Base-by-base conservation (phyloP, 2,113 vertebrate genomes). In the Nothocercus julius region DNA sequence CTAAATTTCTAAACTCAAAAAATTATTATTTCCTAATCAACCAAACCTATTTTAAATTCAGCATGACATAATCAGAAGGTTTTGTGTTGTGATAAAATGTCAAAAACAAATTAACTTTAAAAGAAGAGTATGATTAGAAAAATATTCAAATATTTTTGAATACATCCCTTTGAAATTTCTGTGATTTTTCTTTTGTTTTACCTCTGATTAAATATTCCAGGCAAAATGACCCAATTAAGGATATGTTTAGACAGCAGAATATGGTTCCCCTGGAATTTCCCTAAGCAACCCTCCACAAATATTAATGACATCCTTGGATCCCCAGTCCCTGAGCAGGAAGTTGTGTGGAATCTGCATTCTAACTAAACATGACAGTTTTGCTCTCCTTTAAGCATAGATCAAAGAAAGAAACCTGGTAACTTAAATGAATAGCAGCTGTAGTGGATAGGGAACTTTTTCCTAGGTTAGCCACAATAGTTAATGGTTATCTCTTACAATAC, bases 271-370 rank as follows among this genome's bases (percentile, higher is more conserved):
- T 66, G 73, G 66, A 36, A 1, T 49, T 82, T 42, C 11, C 66
- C 14, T 49, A 11, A 85, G 11, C 56, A 58, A 10, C 11, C 66
- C 34, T 25, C 5, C 0, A 80, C 66, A 90, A 72, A 53, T 68
- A 51, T 11, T 49, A 53, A 38, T 44, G 0, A 12, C 66, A 21
- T 62, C 63, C 5, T 91, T 10, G 69, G 34, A n/a, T 69, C 7
- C 2, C 9, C n/a, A 36, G 4, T 66, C 18, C 10, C 44, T 81
- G 12, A 25, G 38, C 32, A 69, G 4, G 7, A 72, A 15, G 15
- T n/a, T 47, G 11, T 74, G 18, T 94, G 9, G 9, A 87, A 84
- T 87, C 86, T 87, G 21, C 7, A 81, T 82, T 47, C 42, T 19
- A 13, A n/a, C 1, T 51, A 34, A 81, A 63, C 22, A 27, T 28